Evolutionary conservation across 2,888 invertebrate species (phyloP).

Genomic region (Eilema caniola): DNA sequence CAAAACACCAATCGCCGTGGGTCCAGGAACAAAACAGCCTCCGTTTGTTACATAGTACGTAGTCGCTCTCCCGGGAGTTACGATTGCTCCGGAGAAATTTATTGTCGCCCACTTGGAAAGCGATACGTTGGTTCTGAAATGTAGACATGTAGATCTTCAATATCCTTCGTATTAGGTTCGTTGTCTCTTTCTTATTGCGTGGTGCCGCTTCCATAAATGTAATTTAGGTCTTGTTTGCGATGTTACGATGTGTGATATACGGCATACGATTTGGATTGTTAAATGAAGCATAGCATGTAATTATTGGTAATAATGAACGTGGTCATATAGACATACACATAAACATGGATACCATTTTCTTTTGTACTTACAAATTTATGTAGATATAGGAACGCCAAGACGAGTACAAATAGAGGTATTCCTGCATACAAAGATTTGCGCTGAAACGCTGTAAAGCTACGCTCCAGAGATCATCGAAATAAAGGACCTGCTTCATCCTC

Average conservation of each 20-base stretch:
- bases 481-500: not conserved
- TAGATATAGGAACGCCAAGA: not conserved
- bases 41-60: conserved; percentile 47
- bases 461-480: not conserved
- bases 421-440: not conserved
- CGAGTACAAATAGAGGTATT: not conserved
- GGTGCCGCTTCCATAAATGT: conserved; percentile 20
- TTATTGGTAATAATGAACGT: no score
- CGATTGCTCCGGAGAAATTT: conserved; percentile 73
- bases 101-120: conserved; percentile 70
- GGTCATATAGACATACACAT: not conserved
- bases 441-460: not conserved
- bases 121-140: conserved; percentile 67
- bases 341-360: not conserved
- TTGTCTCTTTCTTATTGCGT: conserved; percentile 32
- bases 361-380: not conserved
- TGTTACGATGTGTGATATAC: conserved; percentile 3
- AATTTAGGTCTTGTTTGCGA: conserved; percentile 16
- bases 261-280: no score
- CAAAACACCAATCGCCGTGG: conserved; percentile 73
- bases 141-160: conserved; percentile 50
- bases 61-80: conserved; percentile 63
- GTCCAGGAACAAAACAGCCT: conserved; percentile 47
- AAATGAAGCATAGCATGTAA: no score
- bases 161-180: conserved; percentile 53